phyloP scores from a whole-genome alignment of 1,140 invertebrate species.

The Drosophila malerkotliana region DNA sequence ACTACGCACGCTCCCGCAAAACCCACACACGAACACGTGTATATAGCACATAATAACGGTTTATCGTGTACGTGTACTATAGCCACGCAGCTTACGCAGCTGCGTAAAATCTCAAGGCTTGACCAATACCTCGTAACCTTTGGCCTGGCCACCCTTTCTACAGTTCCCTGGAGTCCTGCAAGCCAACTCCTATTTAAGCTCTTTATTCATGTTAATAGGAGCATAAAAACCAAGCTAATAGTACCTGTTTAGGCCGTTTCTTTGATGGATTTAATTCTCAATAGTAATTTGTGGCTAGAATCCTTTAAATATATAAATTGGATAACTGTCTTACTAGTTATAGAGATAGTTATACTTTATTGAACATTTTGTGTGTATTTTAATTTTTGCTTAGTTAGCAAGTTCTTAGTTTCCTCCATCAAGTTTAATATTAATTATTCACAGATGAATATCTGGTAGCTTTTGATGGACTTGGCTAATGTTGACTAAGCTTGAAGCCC shows the following conservation, averaged over 20 bases:
- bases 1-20: constrained; percentile 67
- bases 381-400: too few relatives aligned
- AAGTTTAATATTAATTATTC: too few relatives aligned
- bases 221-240: neutral
- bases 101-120: constrained; percentile 78
- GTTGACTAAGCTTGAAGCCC: too few relatives aligned
- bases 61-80: constrained; percentile 69
- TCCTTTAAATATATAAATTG: too few relatives aligned
- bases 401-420: too few relatives aligned
- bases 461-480: too few relatives aligned
- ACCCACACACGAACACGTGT: constrained; percentile 22
- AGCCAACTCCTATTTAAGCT: constrained; percentile 26
- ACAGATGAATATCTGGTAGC: too few relatives aligned
- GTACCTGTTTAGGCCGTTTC: neutral
- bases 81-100: constrained; percentile 71
- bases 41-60: constrained; percentile 69
- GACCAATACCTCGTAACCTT: constrained; percentile 66
- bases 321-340: too few relatives aligned
- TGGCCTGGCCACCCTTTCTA: constrained; percentile 3
- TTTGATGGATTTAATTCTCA: neutral
- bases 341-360: too few relatives aligned
- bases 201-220: constrained; percentile 26
- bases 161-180: neutral
- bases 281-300: neutral
- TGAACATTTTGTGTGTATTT: too few relatives aligned